Conservation (phyloP, 2,888 invertebrate species). For the Rapana venosa region DNA sequence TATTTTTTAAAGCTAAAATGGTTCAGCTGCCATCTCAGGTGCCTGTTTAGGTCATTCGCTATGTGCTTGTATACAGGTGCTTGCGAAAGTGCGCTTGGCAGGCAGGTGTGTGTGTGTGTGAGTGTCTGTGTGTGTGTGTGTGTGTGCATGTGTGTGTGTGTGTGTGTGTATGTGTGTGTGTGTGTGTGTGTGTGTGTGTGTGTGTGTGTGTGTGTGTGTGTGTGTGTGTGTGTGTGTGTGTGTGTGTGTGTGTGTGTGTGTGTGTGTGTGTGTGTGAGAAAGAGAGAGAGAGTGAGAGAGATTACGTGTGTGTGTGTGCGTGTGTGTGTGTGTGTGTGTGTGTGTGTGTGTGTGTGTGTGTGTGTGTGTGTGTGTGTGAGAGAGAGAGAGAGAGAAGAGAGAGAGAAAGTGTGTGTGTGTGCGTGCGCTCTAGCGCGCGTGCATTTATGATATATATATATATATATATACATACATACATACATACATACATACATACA, state of each 20-base stretch:
- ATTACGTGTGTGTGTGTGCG: conserved; percentile 24
- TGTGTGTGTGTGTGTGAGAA: conserved; percentile 28
- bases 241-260: conserved; percentile 29
- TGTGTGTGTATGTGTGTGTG: conserved; percentile 18
- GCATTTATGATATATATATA: too few species aligned
- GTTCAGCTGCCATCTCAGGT: background rate
- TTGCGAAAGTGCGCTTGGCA: background rate
- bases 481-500: background rate
- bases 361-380: conserved; percentile 28
- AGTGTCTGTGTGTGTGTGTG: conserved; percentile 12
- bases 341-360: conserved; percentile 25
- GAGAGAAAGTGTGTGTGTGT: background rate
- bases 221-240: conserved; percentile 32
- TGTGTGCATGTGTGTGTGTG: conserved; percentile 18
- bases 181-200: background rate
- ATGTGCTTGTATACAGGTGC: background rate
- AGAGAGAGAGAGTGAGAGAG: conserved; percentile 29
- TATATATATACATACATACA: background rate
- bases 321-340: conserved; percentile 28
- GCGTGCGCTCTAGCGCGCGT: too few species aligned
- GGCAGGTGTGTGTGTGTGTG: background rate
- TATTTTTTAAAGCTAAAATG: background rate
- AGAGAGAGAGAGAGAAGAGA: background rate
- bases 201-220: conserved; percentile 26
- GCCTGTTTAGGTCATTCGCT: background rate